phyloP scores from a whole-genome alignment of 2,888 invertebrate species.

The Sicus ferrugineus region DNA sequence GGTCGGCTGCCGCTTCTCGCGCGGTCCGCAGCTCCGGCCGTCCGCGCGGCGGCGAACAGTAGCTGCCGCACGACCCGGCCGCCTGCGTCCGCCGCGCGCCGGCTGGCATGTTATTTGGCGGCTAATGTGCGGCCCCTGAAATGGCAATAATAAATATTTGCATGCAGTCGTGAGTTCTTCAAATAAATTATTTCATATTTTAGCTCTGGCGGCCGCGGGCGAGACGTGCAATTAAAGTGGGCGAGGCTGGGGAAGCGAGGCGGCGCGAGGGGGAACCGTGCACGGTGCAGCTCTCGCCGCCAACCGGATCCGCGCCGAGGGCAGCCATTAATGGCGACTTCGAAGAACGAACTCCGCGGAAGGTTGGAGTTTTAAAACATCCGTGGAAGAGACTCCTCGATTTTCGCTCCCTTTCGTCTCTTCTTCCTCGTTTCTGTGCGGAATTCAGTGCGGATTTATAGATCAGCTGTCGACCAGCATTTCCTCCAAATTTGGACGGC shows the following conservation, averaged over 20 bases:
- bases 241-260: neutral
- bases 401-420: too few species aligned
- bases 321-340: too few species aligned
- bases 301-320: neutral
- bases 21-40: neutral
- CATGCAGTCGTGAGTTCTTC: constrained; percentile 33
- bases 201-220: constrained; percentile 10
- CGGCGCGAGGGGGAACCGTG: neutral
- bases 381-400: too few species aligned
- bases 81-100: neutral
- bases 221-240: constrained; percentile 13
- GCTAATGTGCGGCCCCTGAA: constrained; percentile 25
- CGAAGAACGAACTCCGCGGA: too few species aligned
- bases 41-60: constrained; percentile 11
- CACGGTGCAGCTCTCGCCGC: neutral
- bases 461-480: too few species aligned
- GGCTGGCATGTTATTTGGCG: constrained; percentile 26
- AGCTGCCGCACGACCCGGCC: constrained; percentile 26
- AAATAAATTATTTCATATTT: constrained; percentile 35
- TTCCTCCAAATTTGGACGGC: too few species aligned
- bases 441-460: too few species aligned
- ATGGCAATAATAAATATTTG: constrained; percentile 32
- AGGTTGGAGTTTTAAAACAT: too few species aligned
- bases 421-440: too few species aligned
- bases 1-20: neutral